These are phyloP conservation scores for Conistra vaccinii DNA, from an alignment of 2,888 invertebrate genomes.

Conservation along the genomic window DNA sequence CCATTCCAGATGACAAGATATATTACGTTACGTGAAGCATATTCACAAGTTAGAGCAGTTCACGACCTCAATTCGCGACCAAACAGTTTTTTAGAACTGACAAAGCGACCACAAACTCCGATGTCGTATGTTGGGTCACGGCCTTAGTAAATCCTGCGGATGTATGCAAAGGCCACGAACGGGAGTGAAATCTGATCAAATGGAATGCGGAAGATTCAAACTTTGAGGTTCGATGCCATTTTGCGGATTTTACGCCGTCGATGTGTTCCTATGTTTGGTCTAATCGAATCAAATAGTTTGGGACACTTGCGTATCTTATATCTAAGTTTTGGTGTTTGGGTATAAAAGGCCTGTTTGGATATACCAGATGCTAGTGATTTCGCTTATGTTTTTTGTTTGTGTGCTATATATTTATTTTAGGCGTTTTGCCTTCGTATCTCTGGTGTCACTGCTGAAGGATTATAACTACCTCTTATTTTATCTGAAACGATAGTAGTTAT, in stretches of 20 bases:
- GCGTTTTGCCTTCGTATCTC: not conserved
- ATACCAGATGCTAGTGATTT: conserved; percentile 24
- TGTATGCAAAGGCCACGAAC: conserved; percentile 74
- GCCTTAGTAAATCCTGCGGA: conserved; percentile 75
- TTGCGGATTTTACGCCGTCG: conserved; percentile 62
- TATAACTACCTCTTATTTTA: not conserved
- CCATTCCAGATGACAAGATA: conserved; percentile 47
- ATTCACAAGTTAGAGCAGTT: conserved; percentile 51
- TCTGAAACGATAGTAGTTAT: not conserved
- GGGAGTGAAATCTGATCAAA: conserved; percentile 73
- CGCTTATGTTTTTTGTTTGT: conserved; percentile 14
- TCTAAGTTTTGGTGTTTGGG: conserved; percentile 43
- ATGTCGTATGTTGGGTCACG: conserved; percentile 76
- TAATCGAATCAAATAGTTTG: conserved; percentile 69
- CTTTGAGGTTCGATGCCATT: conserved; percentile 66
- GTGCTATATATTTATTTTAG: not conserved
- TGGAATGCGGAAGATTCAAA: conserved; percentile 71
- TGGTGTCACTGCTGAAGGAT: not conserved
- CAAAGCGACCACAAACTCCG: conserved; percentile 67
- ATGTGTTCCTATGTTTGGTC: conserved; percentile 60
- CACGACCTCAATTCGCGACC: conserved; percentile 56
- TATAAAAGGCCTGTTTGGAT: conserved; percentile 39
- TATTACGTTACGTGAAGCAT: conserved; percentile 39
- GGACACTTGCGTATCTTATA: conserved; percentile 57
- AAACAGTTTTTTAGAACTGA: conserved; percentile 62